phyloP scores from a whole-genome alignment of 2,888 invertebrate genomes.

The Pseudococcus jackbeardsleyi region DNA sequence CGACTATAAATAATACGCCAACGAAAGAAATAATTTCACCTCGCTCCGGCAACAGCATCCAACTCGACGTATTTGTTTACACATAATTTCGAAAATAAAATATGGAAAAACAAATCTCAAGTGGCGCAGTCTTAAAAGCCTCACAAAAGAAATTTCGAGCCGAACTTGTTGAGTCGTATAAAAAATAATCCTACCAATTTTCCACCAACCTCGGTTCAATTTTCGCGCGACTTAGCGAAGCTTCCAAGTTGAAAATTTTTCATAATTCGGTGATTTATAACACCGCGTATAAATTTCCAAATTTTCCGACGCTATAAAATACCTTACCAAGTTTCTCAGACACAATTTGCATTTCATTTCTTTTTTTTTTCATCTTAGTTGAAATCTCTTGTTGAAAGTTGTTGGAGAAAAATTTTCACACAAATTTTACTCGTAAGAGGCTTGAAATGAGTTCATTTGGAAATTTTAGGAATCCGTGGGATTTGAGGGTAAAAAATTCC shows the following conservation, averaged over 20 bases:
- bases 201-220: background rate
- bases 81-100: too few species aligned
- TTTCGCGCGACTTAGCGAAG: background rate
- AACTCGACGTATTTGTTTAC: too few species aligned
- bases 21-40: too few species aligned
- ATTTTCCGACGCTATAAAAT: background rate
- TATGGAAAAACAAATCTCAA: background rate
- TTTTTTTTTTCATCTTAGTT: background rate
- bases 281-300: background rate
- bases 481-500: background rate
- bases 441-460: background rate
- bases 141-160: background rate
- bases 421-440: background rate
- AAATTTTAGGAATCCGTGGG: background rate
- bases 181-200: slow-evolving; percentile 2
- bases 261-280: slow-evolving; percentile 3
- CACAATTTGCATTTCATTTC: background rate
- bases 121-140: background rate
- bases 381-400: background rate
- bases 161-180: background rate
- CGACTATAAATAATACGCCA: too few species aligned
- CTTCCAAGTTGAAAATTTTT: slow-evolving; percentile 10
- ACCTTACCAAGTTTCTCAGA: background rate
- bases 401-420: background rate
- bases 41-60: too few species aligned